A percentile compares a stretch with the other conserved stretches of the same genome.
Evolutionary conservation across 2,113 vertebrate genomes (phyloP).

Genomic region (Ceyx cyanopectus): DNA sequence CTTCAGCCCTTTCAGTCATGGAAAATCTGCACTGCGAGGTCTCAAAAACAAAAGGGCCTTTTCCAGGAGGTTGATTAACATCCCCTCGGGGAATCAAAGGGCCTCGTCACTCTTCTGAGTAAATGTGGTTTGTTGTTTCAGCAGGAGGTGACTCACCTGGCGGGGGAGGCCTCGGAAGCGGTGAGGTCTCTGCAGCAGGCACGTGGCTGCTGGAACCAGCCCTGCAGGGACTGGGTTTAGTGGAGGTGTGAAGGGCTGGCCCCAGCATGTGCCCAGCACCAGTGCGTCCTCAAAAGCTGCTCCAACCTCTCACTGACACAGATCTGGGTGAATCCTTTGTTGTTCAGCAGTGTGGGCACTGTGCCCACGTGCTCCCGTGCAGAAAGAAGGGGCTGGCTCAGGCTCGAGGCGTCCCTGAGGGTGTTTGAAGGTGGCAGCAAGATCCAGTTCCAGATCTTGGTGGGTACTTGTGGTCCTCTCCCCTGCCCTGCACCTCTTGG

Average conservation of each 20-base stretch:
- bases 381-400: neutral
- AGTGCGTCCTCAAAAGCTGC: accelerated
- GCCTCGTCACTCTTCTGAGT: slow-evolving; percentile 16
- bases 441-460: neutral
- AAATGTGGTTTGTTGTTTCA: neutral
- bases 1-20: accelerated
- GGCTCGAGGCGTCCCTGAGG: neutral
- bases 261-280: neutral
- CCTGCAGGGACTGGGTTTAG: accelerated
- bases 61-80: slow-evolving; percentile 30
- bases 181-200: neutral
- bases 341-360: accelerated
- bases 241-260: neutral
- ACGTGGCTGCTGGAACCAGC: neutral
- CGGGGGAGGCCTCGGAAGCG: neutral
- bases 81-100: neutral
- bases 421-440: neutral
- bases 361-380: neutral
- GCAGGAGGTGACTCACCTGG: slow-evolving; percentile 54
- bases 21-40: neutral
- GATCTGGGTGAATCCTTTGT: accelerated
- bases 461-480: neutral
- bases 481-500: accelerated
- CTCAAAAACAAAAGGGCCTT: slow-evolving; percentile 15
- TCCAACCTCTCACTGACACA: accelerated